Conservation (phyloP, 2,113 vertebrate genomes). For the Protobothrops flavoviridis region DNA sequence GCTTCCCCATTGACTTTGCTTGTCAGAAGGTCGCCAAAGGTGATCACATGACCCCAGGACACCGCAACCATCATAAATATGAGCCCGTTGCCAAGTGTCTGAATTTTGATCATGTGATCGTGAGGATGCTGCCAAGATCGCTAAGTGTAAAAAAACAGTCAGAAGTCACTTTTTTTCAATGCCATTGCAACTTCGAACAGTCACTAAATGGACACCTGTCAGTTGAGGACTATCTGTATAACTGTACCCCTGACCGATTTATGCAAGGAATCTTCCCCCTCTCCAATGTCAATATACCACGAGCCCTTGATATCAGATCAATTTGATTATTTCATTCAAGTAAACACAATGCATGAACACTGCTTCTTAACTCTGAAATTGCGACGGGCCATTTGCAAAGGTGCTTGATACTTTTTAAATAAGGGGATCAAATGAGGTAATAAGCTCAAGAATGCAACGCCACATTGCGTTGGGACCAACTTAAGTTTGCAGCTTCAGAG, state of each 20-base stretch:
- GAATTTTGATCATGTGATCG: neutral
- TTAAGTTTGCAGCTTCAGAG: neutral
- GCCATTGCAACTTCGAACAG: neutral
- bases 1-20: neutral
- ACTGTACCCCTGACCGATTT: neutral
- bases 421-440: neutral
- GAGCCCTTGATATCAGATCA: conserved; percentile 44
- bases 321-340: conserved; percentile 58
- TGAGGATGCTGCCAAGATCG: neutral
- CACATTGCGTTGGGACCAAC: neutral
- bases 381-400: conserved; percentile 59
- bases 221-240: neutral
- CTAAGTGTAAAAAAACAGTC: neutral
- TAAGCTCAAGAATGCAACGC: neutral
- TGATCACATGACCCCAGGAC: neutral
- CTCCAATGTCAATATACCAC: conserved; percentile 44
- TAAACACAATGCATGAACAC: conserved; percentile 62
- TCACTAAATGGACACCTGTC: neutral
- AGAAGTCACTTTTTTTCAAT: neutral
- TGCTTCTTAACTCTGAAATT: conserved; percentile 61
- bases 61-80: neutral
- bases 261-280: conserved; percentile 40
- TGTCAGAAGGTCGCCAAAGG: neutral
- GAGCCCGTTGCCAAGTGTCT: neutral
- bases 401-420: conserved; percentile 41